Base-by-base conservation (phyloP, 1,140 invertebrate genomes). In the Conus ventricosus region DNA sequence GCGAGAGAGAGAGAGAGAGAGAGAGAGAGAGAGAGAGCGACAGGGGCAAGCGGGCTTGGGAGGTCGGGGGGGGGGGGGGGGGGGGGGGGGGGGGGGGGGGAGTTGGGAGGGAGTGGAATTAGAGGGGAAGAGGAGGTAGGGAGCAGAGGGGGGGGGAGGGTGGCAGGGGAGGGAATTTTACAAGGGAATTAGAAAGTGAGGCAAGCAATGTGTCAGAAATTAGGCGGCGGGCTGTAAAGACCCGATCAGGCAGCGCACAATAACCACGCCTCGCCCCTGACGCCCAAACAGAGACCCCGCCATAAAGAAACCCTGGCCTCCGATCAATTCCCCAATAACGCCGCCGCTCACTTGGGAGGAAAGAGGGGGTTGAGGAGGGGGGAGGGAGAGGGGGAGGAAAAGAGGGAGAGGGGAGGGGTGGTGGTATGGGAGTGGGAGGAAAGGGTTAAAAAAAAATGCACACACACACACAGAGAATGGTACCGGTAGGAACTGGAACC, bases 161-260 rank as follows among this genome's bases (percentile, higher is more conserved):
- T 13, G 20, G 57, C 13, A 27, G 76, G 25, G 76, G 76, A 20
- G 25, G 25, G 76, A 78, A 25, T 78, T 78, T 78, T 78, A 78
- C 76, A 78, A 78, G 76, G 76, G 76, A 78, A 78, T 78, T 78
- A 78, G 76, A 78, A 78, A 78, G 23, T 78, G 76, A 25, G 76
- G 76, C 76, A 78, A 85, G 84, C 67, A 75, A 54, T 54, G 84
- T 75, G 84, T 85, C 63, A 85, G 63, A 85, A 85, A 85, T 85
- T 85, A 75, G 25, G 63, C 57, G 13, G 63, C 84, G 71, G 71
- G 84, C 84, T 85, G 84, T 85, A 67, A 76, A 54, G 71, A 15
- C 39, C n/a, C n/a, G 83, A 39, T 67, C 27, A 63, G 25, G 76
- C 76, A 5, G 25, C 27, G 1, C 25, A 85, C n/a, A 85, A 63